These are phyloP conservation scores for Amphiprion percula DNA, from an alignment of 2,113 vertebrate genomes.

Conservation along the genomic window DNA sequence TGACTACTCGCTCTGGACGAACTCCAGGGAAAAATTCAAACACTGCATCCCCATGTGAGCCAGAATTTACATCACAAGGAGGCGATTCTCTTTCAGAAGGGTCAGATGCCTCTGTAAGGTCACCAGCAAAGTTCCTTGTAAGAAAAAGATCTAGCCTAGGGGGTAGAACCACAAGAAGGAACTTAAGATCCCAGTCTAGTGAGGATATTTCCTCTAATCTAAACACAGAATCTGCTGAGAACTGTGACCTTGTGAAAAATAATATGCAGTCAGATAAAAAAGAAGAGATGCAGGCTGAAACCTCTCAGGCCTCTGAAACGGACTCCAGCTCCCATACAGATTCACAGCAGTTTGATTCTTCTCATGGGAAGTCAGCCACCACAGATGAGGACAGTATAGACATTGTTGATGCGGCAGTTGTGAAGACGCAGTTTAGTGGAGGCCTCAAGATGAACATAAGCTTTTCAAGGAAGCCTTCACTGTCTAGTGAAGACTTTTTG, in stretches of 20 bases:
- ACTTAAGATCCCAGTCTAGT: conserved; percentile 32
- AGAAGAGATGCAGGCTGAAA: conserved; percentile 14
- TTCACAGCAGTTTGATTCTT: conserved; percentile 63
- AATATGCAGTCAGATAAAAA: not conserved
- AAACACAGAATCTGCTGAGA: conserved; percentile 8
- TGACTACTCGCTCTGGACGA: conserved; percentile 69
- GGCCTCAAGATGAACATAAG: conserved; percentile 71
- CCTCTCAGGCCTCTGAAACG: conserved; percentile 21
- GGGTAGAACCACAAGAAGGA: not conserved
- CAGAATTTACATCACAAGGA: not conserved
- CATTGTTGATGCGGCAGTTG: conserved; percentile 57
- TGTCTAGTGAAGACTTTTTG: not conserved
- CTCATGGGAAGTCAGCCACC: conserved; percentile 60
- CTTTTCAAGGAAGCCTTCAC: conserved; percentile 68
- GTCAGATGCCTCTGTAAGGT: conserved; percentile 10
- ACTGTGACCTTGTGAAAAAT: not conserved
- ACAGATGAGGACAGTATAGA: conserved; percentile 70
- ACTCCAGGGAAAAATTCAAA: conserved; percentile 63
- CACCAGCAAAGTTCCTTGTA: conserved; percentile 17
- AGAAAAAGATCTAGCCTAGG: conserved; percentile 9
- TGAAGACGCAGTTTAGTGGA: conserved; percentile 52
- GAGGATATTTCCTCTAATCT: conserved; percentile 3
- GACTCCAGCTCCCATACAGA: conserved; percentile 65
- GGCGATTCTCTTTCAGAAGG: not conserved
- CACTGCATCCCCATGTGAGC: not conserved